Evolutionary conservation across 2,888 invertebrate genomes (phyloP), one percentile per base, ranked within the genome.

Genomic region (Diploptera punctata): DNA sequence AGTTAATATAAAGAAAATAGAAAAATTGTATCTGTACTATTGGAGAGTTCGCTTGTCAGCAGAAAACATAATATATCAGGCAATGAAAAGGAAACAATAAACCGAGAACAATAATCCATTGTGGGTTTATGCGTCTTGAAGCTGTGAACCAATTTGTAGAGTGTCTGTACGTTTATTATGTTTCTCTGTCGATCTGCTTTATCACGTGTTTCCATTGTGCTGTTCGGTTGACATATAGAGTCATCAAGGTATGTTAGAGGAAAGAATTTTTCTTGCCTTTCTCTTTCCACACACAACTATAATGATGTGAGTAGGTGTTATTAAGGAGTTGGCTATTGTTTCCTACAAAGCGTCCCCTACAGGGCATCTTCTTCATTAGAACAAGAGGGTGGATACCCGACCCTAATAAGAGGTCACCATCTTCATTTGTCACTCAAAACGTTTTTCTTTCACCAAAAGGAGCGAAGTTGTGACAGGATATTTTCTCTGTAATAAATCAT

Each of bases 151-250:
- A 33, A 33, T 33, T 33, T 33, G 33, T 33, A 33, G 7, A 33
- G 5, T 33, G 33, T 33, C 33, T 5, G 33, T n/a, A n/a, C n/a
- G n/a, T n/a, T n/a, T n/a, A n/a, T n/a, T n/a, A n/a, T n/a, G n/a
- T 33, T 33, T 33, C 33, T 33, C 33, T 33, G 7, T 10, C 1
- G 24, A 13, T 52, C 52, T 13, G 10, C 52, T 52, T 52, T 47
- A 47, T 47, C 47, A 47, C 10, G 3, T 18, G 18, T n/a, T 52
- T 52, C 26, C 18, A n/a, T 57, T 57, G 57, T 57, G 57, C n/a
- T 57, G 26, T 26, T 29, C 13, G 52, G 70, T 71, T 74, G 73
- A 74, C 73, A 68, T 71, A 74, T 74, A 44, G 73, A 74, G 73
- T 68, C 71, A 68, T 74, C 73, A 71, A 43, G 31, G 29, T 31